Base-by-base conservation (phyloP, 1,140 invertebrate genomes). In the Tetragonula clypearis region DNA sequence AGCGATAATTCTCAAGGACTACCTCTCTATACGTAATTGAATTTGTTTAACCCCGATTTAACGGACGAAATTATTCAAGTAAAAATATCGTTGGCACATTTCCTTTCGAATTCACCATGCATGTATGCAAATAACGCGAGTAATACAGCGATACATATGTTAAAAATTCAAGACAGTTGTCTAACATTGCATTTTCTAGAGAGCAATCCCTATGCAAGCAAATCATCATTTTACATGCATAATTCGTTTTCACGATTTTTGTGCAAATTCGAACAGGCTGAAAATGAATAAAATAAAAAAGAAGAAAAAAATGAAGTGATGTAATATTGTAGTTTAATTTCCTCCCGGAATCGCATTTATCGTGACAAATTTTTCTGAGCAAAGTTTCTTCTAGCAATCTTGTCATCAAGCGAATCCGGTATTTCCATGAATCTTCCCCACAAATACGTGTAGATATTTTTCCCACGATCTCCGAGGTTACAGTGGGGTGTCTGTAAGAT, bases 401-500 rank as follows among this genome's bases (percentile, higher is more conserved):
- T 68, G 66, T 68, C 26, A 68, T 17, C 66, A 30, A 68, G 26
- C 30, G 55, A 68, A 30, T 30, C 60, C 49, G 66, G 69, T 80
- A 82, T 58, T 86, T 88, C 69, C 23, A 49, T n/a, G 41, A 35
- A 86, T 23, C 65, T 79, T 86, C 49, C 53, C 56, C 49, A 62
- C 19, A 81, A 65, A 35, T 65, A 21, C 56, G 49, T 75, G 65
- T 66, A 56, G 12, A 65, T 65, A 26, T n/a, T 79, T 90, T 90
- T 89, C 88, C 88, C 88, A 89, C 88, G 88, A 89, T 85, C 55
- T 79, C 56, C 53, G 66, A 30, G 78, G 68, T 79, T 79, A 49
- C 14, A 73, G n/a, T 26, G 35, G 76, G 72, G 79, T 76, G 72
- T 82, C 73, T 68, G 58, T 23, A 53, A 69, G 74, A 85, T 76